phyloP scores from a whole-genome alignment of 2,113 vertebrate species.

The Dasyurus viverrinus region DNA sequence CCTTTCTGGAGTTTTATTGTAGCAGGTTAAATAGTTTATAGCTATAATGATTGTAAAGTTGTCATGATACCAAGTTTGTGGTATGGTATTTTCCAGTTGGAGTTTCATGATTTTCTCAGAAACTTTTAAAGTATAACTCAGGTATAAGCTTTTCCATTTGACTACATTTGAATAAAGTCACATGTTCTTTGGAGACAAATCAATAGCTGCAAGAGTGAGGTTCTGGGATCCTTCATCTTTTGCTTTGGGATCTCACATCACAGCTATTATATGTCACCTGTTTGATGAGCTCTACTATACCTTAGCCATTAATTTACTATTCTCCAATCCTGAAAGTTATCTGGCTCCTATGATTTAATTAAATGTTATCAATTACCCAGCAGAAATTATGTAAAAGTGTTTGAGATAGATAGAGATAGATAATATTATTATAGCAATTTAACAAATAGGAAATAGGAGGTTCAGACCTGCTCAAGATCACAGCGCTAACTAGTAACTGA shows the following conservation, averaged over 20 bases:
- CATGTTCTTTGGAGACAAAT: background rate
- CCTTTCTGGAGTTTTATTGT: slow-evolving; percentile 80
- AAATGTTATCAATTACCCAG: background rate
- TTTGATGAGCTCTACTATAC: background rate
- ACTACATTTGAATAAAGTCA: background rate
- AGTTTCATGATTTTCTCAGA: slow-evolving; percentile 66
- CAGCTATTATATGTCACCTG: slow-evolving; percentile 22
- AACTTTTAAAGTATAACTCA: slow-evolving; percentile 55
- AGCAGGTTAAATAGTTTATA: slow-evolving; percentile 79
- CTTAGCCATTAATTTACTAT: background rate
- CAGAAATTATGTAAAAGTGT: background rate
- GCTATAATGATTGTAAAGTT: slow-evolving; percentile 75
- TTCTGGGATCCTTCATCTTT: background rate
- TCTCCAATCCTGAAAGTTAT: background rate
- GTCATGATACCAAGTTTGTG: slow-evolving; percentile 59
- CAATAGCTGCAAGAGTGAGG: background rate
- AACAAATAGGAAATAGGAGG: background rate
- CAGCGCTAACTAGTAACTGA: no score
- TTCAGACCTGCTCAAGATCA: no score
- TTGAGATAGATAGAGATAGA: background rate
- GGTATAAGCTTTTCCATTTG: slow-evolving; percentile 35
- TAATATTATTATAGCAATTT: background rate
- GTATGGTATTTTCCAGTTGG: slow-evolving; percentile 67
- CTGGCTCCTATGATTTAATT: background rate
- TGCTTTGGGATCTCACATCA: background rate